These are phyloP conservation scores for Salvelinus alpinus DNA, from an alignment of 2,113 vertebrate species.

Conservation along the genomic window DNA sequence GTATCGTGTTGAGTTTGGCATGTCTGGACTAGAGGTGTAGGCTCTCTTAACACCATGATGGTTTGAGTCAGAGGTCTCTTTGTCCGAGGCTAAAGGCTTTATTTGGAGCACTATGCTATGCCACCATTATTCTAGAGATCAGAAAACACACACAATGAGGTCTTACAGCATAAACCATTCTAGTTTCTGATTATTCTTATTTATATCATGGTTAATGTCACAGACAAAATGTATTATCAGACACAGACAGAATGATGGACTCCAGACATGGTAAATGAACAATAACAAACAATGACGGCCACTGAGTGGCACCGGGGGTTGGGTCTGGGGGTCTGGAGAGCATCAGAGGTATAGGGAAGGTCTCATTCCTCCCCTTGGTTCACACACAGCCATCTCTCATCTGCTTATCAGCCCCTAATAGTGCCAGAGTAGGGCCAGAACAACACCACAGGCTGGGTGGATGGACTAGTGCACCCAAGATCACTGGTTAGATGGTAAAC, in stretches of 20 bases:
- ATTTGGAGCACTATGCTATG: not conserved
- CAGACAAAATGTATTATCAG: not conserved
- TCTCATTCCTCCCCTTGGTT: slow-evolving; percentile 30
- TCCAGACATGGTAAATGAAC: slow-evolving; percentile 28
- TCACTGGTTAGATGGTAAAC: not conserved
- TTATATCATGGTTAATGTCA: slow-evolving; percentile 14
- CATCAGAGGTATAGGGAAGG: slow-evolving; percentile 34
- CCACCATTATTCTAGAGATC: not conserved
- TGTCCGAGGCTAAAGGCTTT: not conserved
- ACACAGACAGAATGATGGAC: not conserved
- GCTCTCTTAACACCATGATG: slow-evolving; percentile 24
- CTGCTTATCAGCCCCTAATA: not conserved
- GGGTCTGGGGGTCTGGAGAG: slow-evolving; percentile 49
- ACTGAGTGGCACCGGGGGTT: slow-evolving; percentile 17
- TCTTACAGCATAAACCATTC: not conserved
- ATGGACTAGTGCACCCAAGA: not conserved
- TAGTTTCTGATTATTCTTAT: not conserved
- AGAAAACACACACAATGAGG: not conserved
- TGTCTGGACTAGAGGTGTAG: slow-evolving; percentile 26
- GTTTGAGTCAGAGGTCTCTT: slow-evolving; percentile 52
- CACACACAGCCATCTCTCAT: slow-evolving; percentile 28
- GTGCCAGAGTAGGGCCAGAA: not conserved
- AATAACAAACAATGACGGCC: slow-evolving; percentile 36
- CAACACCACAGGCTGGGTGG: slow-evolving; percentile 10
- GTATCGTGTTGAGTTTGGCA: slow-evolving; percentile 41